These are phyloP conservation scores for Hirundichthys speculiger DNA, from an alignment of 2,113 vertebrate genomes.

Conservation along the genomic window DNA sequence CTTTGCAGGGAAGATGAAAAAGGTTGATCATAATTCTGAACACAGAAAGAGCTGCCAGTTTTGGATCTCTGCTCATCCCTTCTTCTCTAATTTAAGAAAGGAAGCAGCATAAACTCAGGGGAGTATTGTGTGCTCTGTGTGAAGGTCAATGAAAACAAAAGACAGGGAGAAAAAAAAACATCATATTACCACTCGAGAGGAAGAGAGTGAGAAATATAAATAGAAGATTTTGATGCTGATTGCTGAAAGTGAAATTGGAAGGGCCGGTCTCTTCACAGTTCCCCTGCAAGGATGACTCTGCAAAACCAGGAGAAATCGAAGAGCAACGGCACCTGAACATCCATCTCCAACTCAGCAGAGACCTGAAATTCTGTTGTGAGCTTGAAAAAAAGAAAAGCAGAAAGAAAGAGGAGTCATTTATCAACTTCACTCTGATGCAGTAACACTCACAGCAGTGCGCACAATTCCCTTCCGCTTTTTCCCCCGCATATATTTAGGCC, in stretches of 20 bases:
- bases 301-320: constrained; percentile 64
- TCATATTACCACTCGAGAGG: constrained; percentile 4
- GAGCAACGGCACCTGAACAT: constrained; percentile 48
- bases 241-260: constrained; percentile 50
- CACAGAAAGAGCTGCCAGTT: constrained; percentile 52
- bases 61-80: constrained; percentile 25
- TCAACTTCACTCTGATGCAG: constrained; percentile 60
- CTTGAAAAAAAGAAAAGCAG: constrained; percentile 41
- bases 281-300: constrained; percentile 70
- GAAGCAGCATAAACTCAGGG: constrained; percentile 31
- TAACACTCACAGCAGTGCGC: constrained; percentile 39
- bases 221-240: constrained; percentile 36
- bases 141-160: constrained; percentile 73
- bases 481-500: background rate
- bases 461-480: constrained; percentile 4
- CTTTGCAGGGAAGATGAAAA: constrained; percentile 31
- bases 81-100: constrained; percentile 35
- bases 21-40: constrained; percentile 43
- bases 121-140: constrained; percentile 41
- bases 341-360: constrained; percentile 65
- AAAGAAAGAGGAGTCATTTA: constrained; percentile 45
- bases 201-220: constrained; percentile 2
- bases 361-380: constrained; percentile 42
- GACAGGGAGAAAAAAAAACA: constrained; percentile 2
- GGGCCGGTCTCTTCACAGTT: constrained; percentile 34